Conservation (phyloP, 2,888 invertebrate species). For the Ctena decussata region DNA sequence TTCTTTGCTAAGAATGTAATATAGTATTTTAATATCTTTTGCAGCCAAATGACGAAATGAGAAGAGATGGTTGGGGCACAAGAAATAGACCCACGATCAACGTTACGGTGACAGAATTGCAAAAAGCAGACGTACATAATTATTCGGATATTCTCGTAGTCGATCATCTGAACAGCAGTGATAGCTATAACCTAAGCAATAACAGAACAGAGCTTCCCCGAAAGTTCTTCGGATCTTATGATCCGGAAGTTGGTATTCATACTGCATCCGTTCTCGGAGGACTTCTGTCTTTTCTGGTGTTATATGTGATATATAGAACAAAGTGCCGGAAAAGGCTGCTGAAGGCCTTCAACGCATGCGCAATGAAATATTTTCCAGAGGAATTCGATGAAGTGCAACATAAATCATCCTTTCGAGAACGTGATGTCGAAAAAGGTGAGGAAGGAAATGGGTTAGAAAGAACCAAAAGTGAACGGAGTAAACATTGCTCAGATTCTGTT, state of each 20-base stretch:
- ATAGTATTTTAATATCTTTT: conserved; percentile 23
- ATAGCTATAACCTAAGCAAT: background rate
- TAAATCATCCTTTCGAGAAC: conserved; percentile 1
- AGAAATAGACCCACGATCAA: conserved; percentile 50
- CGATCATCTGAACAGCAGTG: background rate
- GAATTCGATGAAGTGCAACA: conserved; percentile 36
- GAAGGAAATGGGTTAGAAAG: conserved; percentile 51
- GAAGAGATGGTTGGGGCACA: conserved; percentile 62
- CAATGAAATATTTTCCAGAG: conserved; percentile 62
- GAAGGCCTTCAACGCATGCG: conserved; percentile 40
- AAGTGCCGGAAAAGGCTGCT: conserved; percentile 68
- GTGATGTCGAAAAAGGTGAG: conserved; percentile 5
- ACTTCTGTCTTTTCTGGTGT: conserved; percentile 71
- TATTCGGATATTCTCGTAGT: background rate
- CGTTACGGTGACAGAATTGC: conserved; percentile 39
- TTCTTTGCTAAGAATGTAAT: no score
- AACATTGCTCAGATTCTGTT: conserved; percentile 24
- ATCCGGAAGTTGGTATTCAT: conserved; percentile 77
- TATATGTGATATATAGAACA: conserved; percentile 74
- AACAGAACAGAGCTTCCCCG: conserved; percentile 26
- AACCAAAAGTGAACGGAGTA: conserved; percentile 56
- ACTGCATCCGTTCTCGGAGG: conserved; percentile 77
- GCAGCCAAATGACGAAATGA: conserved; percentile 79
- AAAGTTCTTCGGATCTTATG: conserved; percentile 72
- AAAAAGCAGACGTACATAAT: background rate